Evolutionary conservation across 2,888 invertebrate species (phyloP), one percentile per base, ranked within the genome.

Genomic region (Nineta flava): DNA sequence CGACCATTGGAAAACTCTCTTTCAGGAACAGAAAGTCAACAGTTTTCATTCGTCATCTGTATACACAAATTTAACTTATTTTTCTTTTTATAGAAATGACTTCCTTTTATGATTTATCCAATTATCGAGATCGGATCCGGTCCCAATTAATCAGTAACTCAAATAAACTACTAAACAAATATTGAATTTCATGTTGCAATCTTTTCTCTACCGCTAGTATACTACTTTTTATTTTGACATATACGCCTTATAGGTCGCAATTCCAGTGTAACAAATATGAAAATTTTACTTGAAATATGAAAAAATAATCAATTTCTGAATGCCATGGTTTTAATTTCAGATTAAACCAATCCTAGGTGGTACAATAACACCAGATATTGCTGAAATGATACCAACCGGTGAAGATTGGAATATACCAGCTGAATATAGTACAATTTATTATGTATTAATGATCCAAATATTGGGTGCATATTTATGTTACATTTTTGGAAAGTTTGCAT

Each of bases 401-500:
- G 88, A 88, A 58, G 82, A 81, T 1, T 77, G 81, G 2, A 77
- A 81, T 55, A 76, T 87, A 9, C 74, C 76, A 45, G 83, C 88
- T 0, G 75, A 75, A 17, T 74, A 82, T 59, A 79, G 79, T 61
- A 80, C 86, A 0, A 81, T 87, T 0, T 67, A 84, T 32, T 85
- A 85, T 62, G 83, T 91, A 0, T 65, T 88, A 46, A 65, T 90
- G 9, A 76, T 93, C 38, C 92, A 93, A 68, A 74, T 92, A 46
- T 71, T 83, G 49, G 81, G 87, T 2, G 83, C 91, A 4, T 90
- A 92, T 61, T 71, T 92, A 47, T 90, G 90, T 59, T 95, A 94
- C 61, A 84, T 93, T 56, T 88, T 92, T 60, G 92, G 91, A 55
- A 95, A 95, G 70, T 94, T 94, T 57, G 92, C 93, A 3, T 94